phyloP scores from a whole-genome alignment of 1,140 invertebrate species.

The Notospermus geniculatus region DNA sequence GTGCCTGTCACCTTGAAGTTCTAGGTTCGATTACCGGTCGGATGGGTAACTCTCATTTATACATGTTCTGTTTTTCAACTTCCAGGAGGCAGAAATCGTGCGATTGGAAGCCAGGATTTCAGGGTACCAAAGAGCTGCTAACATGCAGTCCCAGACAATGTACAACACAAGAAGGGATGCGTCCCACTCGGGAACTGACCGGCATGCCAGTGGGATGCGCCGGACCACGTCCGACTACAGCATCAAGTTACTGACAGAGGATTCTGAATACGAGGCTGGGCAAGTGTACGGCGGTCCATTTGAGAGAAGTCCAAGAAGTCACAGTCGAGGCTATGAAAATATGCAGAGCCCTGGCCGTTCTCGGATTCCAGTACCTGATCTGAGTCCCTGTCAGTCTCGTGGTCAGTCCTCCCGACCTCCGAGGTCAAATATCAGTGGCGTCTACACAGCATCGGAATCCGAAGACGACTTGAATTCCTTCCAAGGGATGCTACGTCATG shows the following conservation, averaged over 20 bases:
- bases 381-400: not conserved
- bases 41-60: not conserved
- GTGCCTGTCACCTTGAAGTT: no score
- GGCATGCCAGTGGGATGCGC: no score
- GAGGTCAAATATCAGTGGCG: slow-evolving; percentile 12
- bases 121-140: slow-evolving; percentile 31
- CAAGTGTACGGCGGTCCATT: no score
- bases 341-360: not conserved
- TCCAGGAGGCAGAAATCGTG: slow-evolving; percentile 40
- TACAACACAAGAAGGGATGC: not conserved
- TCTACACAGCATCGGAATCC: slow-evolving; percentile 1
- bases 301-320: not conserved
- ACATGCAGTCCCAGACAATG: not conserved
- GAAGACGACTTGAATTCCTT: slow-evolving; percentile 2
- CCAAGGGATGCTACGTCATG: slow-evolving; percentile 2
- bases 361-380: not conserved
- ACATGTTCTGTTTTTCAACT: not conserved
- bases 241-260: slow-evolving; percentile 5
- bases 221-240: not conserved
- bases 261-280: not conserved
- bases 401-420: not conserved
- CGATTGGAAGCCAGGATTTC: slow-evolving; percentile 36
- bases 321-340: not conserved
- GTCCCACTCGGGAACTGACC: not conserved
- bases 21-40: no score